Conservation (phyloP, 2,888 invertebrate genomes). For the Synanthedon myopaeformis region DNA sequence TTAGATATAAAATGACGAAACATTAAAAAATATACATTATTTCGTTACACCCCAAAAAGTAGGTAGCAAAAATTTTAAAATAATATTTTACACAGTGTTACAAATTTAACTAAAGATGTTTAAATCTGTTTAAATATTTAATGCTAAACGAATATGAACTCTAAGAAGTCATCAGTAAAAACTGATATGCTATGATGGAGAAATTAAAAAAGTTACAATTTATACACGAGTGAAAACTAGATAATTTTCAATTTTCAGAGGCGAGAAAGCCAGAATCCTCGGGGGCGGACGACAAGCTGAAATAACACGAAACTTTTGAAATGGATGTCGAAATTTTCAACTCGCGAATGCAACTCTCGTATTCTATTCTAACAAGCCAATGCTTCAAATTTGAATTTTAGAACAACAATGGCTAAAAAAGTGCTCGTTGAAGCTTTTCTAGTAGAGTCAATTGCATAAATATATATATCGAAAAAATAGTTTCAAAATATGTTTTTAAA, state of each 20-base stretch:
- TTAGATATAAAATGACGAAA: no score
- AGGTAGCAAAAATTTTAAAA: no score
- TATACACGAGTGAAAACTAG: not conserved
- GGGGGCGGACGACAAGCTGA: not conserved
- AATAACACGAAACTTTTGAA: not conserved
- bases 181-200: not conserved
- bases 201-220: not conserved
- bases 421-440: conserved; percentile 1
- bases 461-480: no score
- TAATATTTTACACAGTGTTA: no score
- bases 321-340: not conserved
- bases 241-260: not conserved
- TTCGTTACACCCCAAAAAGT: no score
- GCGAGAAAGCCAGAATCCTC: not conserved
- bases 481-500: no score
- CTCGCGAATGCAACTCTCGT: not conserved
- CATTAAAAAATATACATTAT: no score
- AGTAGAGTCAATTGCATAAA: not conserved
- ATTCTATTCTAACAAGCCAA: not conserved
- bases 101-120: no score
- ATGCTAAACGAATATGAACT: no score
- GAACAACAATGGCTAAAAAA: conserved; percentile 1
- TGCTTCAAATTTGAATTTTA: conserved; percentile 2
- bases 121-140: no score
- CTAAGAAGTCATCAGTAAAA: not conserved